These are phyloP conservation scores for Mamestra configurata DNA, from an alignment of 1,140 invertebrate species.

Conservation along the genomic window DNA sequence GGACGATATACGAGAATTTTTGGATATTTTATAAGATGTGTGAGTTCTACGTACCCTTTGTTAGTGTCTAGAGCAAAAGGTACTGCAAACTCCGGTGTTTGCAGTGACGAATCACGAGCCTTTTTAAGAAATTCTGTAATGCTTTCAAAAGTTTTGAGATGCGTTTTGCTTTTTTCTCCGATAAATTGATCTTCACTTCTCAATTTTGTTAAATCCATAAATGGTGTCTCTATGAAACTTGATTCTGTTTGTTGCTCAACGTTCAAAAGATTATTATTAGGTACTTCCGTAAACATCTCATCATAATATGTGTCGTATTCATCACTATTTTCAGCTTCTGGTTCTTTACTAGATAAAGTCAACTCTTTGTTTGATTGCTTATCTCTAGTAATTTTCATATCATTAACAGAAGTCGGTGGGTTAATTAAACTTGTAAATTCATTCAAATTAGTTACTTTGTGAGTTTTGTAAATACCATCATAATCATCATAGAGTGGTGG, in stretches of 20 bases:
- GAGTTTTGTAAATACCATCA: neutral
- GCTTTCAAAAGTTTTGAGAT: neutral
- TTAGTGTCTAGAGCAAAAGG: constrained; percentile 15
- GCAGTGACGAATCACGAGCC: neutral
- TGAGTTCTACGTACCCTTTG: constrained; percentile 41
- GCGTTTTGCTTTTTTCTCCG: neutral
- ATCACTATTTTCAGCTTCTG: too few species aligned
- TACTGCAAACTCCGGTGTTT: neutral
- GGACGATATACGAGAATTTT: constrained; percentile 18
- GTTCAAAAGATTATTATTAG: neutral
- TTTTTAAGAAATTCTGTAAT: neutral
- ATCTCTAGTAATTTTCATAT: neutral
- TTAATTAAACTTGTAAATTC: neutral
- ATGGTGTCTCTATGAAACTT: neutral
- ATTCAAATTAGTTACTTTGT: neutral
- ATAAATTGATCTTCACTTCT: neutral
- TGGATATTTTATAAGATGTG: constrained; percentile 34
- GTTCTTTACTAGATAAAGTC: neutral
- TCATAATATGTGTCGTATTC: neutral
- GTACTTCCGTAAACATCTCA: too few species aligned
- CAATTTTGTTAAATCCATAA: neutral
- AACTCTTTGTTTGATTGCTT: neutral
- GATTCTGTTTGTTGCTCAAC: neutral
- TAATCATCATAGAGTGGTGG: neutral
- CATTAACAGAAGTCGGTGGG: neutral